Base-by-base conservation (phyloP, 2,888 invertebrate species). In the Drosophila meridiana region DNA sequence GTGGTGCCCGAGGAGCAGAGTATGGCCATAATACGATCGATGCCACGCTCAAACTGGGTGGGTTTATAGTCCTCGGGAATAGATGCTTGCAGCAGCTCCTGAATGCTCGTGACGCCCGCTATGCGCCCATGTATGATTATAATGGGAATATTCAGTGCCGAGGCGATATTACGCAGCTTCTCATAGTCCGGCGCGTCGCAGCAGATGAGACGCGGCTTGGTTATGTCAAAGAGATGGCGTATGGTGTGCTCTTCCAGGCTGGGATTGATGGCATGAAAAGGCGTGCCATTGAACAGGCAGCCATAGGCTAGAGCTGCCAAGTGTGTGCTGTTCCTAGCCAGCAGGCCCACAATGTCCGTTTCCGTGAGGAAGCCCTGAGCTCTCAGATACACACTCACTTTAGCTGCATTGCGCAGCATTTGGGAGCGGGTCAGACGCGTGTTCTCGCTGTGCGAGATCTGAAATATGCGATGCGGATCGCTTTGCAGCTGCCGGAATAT, bases 1-100 rank as follows among this genome's bases (percentile, higher is more conserved):
- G 93, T 92, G 6, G 92, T 92, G n/a, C 92, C 92, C 4, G 92
- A 93, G 60, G 91, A 92, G 82, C 83, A 92, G 14, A 93, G 64
- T 36, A 93, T 91, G 82, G 85, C 86, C 81, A 87, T 63, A 20
- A 60, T 85, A 9, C 86, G 83, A 67, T 87, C 79, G 2, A 71
- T 64, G 42, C 88, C 89, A 0, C 64, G 56, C 6, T 61, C 9
- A 9, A 83, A 81, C 48, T 61, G 59, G 5, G 58, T 28, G 0
- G 89, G 86, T 30, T 70, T 52, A 20, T 63, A 85, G 20, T 76
- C 58, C 1, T 74, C 71, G 7, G 32, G 45, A 1, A 83, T 28
- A 3, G 71, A n/a, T 11, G 45, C 55, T 52, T 76, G 53, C 1
- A 89, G 43, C 6, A 87, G 11, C 7, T 87, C 77, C 11, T 53